Percentiles rank a stretch among this genome's conserved stretches.
Evolutionary conservation across 2,113 vertebrate species (phyloP).

Genomic region (Riparia riparia): DNA sequence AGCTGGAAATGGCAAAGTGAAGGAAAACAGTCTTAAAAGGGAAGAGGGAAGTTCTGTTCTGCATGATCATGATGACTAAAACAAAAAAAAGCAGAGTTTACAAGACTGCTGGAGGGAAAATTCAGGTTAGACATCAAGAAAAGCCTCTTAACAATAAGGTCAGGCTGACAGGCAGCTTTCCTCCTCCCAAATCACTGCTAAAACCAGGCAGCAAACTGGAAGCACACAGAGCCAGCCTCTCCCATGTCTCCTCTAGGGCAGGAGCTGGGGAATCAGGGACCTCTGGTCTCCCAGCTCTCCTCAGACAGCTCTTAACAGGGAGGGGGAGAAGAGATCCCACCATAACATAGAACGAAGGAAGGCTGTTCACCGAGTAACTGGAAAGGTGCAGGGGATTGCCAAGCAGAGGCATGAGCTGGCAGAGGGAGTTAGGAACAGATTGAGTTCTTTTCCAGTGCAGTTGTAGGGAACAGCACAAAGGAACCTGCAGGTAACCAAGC

Average conservation of each 20-base stretch:
- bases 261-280: not conserved
- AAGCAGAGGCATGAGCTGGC: not conserved
- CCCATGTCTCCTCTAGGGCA: not conserved
- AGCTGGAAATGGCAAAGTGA: not conserved
- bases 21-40: not conserved
- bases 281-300: not conserved
- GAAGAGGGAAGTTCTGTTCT: not conserved
- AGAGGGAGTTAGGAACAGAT: not conserved
- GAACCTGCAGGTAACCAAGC: not conserved
- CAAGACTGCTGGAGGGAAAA: not conserved
- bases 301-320: not conserved
- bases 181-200: not conserved
- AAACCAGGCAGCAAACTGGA: not conserved
- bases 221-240: not conserved
- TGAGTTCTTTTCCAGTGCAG: not conserved
- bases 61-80: not conserved
- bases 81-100: not conserved
- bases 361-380: fast-evolving
- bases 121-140: not conserved
- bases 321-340: not conserved
- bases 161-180: not conserved
- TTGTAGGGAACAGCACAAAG: not conserved
- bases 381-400: not conserved
- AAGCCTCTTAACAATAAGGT: not conserved
- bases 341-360: fast-evolving